A percentile compares a stretch with the other conserved stretches of the same genome.
Conservation (phyloP, 2,113 vertebrate genomes). For the Casuarius casuarius region DNA sequence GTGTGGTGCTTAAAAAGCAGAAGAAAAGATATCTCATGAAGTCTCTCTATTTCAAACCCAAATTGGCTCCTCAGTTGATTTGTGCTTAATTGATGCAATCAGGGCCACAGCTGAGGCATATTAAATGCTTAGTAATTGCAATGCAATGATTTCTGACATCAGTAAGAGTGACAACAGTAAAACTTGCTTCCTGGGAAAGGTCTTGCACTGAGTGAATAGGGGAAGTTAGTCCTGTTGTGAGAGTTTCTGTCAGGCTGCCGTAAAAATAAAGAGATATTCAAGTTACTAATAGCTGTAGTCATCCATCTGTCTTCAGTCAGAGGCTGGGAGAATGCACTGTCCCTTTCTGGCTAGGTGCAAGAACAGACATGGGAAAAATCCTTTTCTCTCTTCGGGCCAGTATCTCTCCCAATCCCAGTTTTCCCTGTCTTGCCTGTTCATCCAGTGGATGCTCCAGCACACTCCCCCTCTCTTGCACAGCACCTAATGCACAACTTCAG, state of each 20-base stretch:
- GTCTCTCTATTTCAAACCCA: neutral
- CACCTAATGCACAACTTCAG: neutral
- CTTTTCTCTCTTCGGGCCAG: neutral
- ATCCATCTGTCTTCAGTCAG: neutral
- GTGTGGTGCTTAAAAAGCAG: neutral
- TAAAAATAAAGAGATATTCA: neutral
- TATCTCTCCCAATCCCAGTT: neutral
- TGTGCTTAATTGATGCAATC: constrained; percentile 31
- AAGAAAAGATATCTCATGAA: neutral
- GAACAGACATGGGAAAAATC: neutral
- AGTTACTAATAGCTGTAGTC: neutral
- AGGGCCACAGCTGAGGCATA: neutral
- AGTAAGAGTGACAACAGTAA: neutral
- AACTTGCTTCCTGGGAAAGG: neutral
- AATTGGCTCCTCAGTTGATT: neutral
- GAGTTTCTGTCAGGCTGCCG: neutral
- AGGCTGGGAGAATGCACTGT: neutral
- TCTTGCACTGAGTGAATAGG: neutral
- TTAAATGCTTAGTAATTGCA: neutral
- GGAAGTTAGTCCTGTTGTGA: neutral
- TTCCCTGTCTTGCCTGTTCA: neutral
- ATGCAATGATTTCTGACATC: neutral
- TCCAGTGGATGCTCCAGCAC: neutral
- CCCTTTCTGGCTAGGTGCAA: neutral
- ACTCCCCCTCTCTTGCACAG: no score